phyloP scores from a whole-genome alignment of 1,140 invertebrate genomes.

The Anadara kagoshimensis region DNA sequence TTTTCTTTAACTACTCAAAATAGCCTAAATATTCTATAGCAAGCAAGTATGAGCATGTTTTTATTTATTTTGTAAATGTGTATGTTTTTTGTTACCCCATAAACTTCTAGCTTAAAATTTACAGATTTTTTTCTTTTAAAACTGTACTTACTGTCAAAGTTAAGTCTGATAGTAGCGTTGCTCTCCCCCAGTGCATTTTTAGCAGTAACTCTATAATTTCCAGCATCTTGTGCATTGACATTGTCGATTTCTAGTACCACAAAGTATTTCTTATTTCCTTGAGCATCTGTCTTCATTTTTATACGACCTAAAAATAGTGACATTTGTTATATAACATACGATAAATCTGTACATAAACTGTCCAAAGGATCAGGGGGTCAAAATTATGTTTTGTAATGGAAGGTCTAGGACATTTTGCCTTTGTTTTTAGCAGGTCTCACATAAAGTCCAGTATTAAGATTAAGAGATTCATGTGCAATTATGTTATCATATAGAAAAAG shows the following conservation, averaged over 20 bases:
- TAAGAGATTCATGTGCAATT: no score
- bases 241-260: constrained; percentile 93
- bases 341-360: no score
- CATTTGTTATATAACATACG: no score
- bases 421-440: no score
- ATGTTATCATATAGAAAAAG: no score
- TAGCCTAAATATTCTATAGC: no score
- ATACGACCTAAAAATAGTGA: constrained; percentile 61
- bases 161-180: constrained; percentile 99
- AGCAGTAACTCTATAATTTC: constrained; percentile 98
- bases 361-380: no score
- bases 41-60: background rate
- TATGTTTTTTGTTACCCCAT: background rate
- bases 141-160: constrained; percentile 73
- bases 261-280: constrained; percentile 90
- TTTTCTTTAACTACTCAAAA: no score
- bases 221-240: constrained; percentile 95
- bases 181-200: constrained; percentile 99
- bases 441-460: no score
- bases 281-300: constrained; percentile 72
- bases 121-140: background rate
- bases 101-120: background rate
- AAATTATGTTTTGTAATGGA: no score
- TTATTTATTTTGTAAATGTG: background rate
- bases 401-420: no score